A percentile compares a stretch with the other conserved stretches of the same genome.
Evolutionary conservation across 2,113 vertebrate genomes (phyloP).

Genomic region (Lophius piscatorius): DNA sequence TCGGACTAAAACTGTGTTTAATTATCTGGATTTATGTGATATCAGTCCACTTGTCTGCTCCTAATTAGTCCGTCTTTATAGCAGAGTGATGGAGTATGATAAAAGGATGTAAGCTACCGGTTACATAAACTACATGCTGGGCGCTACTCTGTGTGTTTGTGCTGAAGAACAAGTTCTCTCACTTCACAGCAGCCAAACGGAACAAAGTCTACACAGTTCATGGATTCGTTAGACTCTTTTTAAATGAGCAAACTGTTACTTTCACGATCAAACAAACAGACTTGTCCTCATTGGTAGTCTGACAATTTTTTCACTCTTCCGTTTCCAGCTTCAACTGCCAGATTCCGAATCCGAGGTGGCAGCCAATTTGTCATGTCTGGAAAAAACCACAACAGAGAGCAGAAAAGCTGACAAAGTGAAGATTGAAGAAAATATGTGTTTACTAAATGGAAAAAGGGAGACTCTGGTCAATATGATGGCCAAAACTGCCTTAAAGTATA

Average conservation of each 20-base stretch:
- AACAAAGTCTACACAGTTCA: constrained; percentile 1
- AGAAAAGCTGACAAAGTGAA: not conserved
- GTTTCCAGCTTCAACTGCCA: constrained; percentile 32
- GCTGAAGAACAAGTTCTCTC: too few relatives aligned
- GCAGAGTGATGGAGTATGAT: constrained; percentile 26
- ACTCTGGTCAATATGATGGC: not conserved
- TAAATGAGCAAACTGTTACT: constrained; percentile 15
- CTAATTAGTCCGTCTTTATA: constrained; percentile 14
- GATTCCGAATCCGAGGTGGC: constrained; percentile 17
- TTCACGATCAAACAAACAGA: constrained; percentile 23
- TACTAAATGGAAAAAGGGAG: too few relatives aligned
- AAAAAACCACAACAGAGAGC: constrained; percentile 3
- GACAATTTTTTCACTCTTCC: constrained; percentile 23
- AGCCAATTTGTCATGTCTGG: constrained; percentile 4
- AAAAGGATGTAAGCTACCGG: constrained; percentile 8
- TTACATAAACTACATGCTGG: not conserved
- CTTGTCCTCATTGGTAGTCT: constrained; percentile 27
- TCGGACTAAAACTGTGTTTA: constrained; percentile 25
- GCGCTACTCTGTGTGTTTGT: constrained; percentile 7
- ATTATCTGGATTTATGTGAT: constrained; percentile 38
- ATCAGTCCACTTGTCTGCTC: constrained; percentile 24
- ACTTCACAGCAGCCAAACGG: too few relatives aligned
- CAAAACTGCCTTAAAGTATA: not conserved
- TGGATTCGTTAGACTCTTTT: constrained; percentile 14
- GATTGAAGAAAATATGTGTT: too few relatives aligned